Evolutionary conservation across 2,888 invertebrate genomes (phyloP), one percentile per base, ranked within the genome.

Genomic region (Spicauda simplicius): DNA sequence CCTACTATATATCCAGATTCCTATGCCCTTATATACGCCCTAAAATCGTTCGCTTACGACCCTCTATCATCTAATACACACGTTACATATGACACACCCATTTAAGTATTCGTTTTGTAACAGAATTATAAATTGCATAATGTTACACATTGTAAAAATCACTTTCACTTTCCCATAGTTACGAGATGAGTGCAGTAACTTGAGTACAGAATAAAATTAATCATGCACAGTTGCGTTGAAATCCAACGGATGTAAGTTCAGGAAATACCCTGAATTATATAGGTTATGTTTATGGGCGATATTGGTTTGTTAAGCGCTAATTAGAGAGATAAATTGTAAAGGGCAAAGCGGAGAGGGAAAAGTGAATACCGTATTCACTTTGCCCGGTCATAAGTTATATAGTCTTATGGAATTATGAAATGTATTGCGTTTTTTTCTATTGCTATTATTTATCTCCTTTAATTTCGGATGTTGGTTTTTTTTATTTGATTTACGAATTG

Each of bases 81-180:
- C 6, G 18, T 18, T 50, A 16, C 50, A 16, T 50, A 18, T 50
- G 18, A 16, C 18, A 18, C 18, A 18, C 10, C 20, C 0, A 45
- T 10, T 6, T 56, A 25, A 25, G 25, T 33, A 33, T 18, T 37
- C 16, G 48, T 59, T 59, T 48, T 59, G 58, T 48, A 59, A 59
- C 20, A 7, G 0, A 59, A 19, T 59, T 59, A n/a, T 25, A 25
- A 16, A 25, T 59, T 59, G 58, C 58, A 48, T 48, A 48, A 59
- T 48, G 25, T 59, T 48, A 25, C 58, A 59, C 25, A 48, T 59
- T 59, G 58, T 59, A 19, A 41, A n/a, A 58, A 25, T 25, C 58
- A 25, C 45, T 58, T 58, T 58, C 58, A n/a, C 19, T 58, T 58
- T 58, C 58, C 45, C 58, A 58, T 10, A 20, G 20, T 58, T 18